phyloP scores from a whole-genome alignment of 2,113 vertebrate genomes.

The Scolopax mira region DNA sequence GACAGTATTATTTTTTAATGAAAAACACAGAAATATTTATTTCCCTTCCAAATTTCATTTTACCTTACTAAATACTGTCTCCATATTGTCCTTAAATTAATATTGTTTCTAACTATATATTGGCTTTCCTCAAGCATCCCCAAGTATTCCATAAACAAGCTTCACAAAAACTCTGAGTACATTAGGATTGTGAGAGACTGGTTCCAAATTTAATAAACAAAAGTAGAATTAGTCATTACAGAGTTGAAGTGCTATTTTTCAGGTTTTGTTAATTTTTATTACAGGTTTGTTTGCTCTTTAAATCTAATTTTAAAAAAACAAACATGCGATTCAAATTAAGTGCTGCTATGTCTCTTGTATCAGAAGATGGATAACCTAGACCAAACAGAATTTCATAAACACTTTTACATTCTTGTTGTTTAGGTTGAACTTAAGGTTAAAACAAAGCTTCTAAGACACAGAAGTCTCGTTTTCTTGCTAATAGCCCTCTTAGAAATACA shows the following conservation, averaged over 20 bases:
- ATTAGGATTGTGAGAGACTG: neutral
- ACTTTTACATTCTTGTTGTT: neutral
- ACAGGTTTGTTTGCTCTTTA: neutral
- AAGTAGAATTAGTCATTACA: neutral
- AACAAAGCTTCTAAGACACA: neutral
- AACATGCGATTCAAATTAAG: neutral
- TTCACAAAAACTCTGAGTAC: neutral
- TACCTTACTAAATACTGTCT: neutral
- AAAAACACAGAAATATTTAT: neutral
- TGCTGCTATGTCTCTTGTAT: neutral
- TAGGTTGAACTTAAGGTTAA: neutral
- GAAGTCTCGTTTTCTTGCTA: neutral
- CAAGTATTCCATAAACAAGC: neutral
- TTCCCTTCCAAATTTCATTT: neutral
- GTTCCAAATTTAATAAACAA: neutral
- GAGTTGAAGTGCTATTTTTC: neutral
- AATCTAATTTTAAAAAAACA: neutral
- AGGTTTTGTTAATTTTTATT: neutral
- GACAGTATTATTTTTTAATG: neutral
- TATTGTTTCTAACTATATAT: neutral
- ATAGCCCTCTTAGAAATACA: neutral
- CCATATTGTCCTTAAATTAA: neutral
- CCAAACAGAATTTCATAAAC: neutral
- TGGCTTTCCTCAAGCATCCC: neutral
- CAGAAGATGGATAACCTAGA: neutral